Percentiles rank a stretch among this genome's conserved stretches.
phyloP scores from a whole-genome alignment of 2,113 vertebrate species.

The Sciurus niger region DNA sequence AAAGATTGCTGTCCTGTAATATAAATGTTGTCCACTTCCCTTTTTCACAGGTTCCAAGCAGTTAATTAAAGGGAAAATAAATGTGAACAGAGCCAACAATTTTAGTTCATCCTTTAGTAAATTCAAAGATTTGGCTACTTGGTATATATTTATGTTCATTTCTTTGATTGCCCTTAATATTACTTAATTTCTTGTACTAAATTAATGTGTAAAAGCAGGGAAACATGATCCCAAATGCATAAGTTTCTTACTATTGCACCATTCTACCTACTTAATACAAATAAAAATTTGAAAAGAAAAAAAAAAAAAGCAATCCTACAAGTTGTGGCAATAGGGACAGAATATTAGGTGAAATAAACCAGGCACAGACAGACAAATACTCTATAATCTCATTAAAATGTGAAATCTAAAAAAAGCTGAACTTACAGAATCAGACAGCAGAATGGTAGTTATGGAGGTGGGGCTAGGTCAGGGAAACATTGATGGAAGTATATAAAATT shows the following conservation, averaged over 20 bases:
- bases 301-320: no score
- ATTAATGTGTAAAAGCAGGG: conserved; percentile 83
- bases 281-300: conserved; percentile 88
- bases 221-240: conserved; percentile 81
- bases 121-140: conserved; percentile 49
- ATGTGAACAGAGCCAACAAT: conserved; percentile 48
- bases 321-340: no score
- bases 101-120: conserved; percentile 55
- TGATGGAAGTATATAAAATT: no score
- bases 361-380: no score
- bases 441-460: no score
- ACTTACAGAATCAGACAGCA: no score
- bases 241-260: conserved; percentile 86
- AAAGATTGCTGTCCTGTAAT: conserved; percentile 80
- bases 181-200: conserved; percentile 73
- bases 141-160: conserved; percentile 69
- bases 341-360: no score
- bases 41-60: conserved; percentile 59
- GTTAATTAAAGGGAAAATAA: conserved; percentile 47
- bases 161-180: conserved; percentile 56
- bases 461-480: no score
- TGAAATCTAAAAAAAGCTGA: no score
- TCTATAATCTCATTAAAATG: no score
- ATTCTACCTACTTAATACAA: conserved; percentile 85
- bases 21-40: conserved; percentile 69